phyloP scores from a whole-genome alignment of 2,797 vertebrate species.

The Neomorphus geoffroyi region DNA sequence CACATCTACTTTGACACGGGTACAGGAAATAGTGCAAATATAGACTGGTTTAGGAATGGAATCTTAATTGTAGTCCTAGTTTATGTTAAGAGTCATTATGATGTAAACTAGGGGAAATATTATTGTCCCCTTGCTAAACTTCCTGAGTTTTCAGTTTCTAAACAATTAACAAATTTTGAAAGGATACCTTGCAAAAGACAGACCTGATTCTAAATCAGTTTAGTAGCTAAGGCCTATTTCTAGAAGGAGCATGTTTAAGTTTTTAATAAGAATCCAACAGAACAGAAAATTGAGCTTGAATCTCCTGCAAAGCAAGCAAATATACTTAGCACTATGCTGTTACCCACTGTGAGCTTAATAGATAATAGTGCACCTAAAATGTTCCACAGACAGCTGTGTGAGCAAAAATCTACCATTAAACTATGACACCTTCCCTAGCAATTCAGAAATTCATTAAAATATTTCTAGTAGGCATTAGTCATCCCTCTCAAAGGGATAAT shows the following conservation, averaged over 20 bases:
- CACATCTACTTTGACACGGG: neutral
- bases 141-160: neutral
- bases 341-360: slow-evolving; percentile 3
- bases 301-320: slow-evolving; percentile 2
- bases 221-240: neutral
- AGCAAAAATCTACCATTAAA: slow-evolving; percentile 38
- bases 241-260: neutral
- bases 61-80: neutral
- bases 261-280: neutral
- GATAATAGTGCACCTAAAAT: neutral
- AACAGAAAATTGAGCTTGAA: neutral
- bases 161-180: neutral
- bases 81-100: neutral
- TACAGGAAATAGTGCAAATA: neutral
- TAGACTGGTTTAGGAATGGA: neutral
- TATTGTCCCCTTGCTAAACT: neutral
- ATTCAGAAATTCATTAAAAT: slow-evolving; percentile 51
- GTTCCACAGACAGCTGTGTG: neutral
- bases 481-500: slow-evolving; percentile 6
- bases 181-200: neutral
- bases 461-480: slow-evolving; percentile 28
- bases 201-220: neutral
- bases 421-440: slow-evolving; percentile 20
- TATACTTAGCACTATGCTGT: neutral
- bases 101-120: neutral